Evolutionary conservation across 1,140 invertebrate genomes (phyloP).

Genomic region (Scaptomyza pallida): DNA sequence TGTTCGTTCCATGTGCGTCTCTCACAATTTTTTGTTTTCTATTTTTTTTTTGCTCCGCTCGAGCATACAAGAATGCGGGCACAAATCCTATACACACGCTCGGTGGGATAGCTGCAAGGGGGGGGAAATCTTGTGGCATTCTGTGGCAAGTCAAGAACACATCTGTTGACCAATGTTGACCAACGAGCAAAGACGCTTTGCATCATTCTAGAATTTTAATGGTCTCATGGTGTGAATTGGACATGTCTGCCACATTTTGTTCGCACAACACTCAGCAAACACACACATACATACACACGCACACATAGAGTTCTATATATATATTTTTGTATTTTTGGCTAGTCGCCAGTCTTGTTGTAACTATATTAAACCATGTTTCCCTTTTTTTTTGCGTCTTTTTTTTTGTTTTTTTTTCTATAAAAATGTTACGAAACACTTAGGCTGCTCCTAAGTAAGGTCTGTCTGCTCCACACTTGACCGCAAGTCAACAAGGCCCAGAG

Average conservation of each 20-base stretch:
- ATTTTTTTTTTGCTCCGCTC: too few species aligned
- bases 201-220: constrained; percentile 46
- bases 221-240: constrained; percentile 46
- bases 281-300: constrained; percentile 12
- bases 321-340: constrained; percentile 19
- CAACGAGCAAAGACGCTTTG: constrained; percentile 17
- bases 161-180: constrained; percentile 43
- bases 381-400: constrained; percentile 3
- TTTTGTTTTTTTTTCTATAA: constrained; percentile 51
- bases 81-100: constrained; percentile 59
- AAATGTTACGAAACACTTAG: constrained; percentile 32
- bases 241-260: constrained; percentile 42
- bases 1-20: constrained; percentile 48
- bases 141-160: constrained; percentile 47
- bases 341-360: constrained; percentile 43
- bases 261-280: constrained; percentile 23
- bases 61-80: constrained; percentile 54
- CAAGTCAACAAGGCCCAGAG: not conserved
- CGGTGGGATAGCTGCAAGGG: not conserved
- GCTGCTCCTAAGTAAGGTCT: constrained; percentile 8
- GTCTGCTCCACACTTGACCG: constrained; percentile 33
- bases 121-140: not conserved
- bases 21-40: constrained; percentile 55
- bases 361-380: constrained; percentile 44
- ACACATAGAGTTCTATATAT: not conserved